These are phyloP conservation scores for Sitodiplosis mosellana DNA, from an alignment of 1,140 invertebrate species.

Conservation along the genomic window DNA sequence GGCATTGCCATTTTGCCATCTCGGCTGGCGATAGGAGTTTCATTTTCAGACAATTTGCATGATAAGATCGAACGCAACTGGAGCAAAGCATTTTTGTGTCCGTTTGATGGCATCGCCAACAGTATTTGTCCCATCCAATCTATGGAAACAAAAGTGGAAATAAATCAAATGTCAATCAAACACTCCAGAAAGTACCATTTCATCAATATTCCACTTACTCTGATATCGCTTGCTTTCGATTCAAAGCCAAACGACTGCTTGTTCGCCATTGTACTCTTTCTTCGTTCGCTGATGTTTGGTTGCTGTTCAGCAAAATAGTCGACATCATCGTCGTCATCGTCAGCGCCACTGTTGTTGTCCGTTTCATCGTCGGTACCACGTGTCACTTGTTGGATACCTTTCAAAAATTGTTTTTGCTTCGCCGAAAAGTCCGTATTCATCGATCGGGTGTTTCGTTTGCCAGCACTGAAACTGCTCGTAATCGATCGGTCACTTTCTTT, in stretches of 20 bases:
- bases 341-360: neutral
- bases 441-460: constrained; percentile 25
- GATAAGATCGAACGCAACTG: constrained; percentile 70
- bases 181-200: neutral
- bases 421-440: constrained; percentile 36
- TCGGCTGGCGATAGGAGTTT: constrained; percentile 28
- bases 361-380: constrained; percentile 2
- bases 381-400: constrained; percentile 16
- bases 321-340: constrained; percentile 1
- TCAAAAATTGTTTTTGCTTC: constrained; percentile 34
- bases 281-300: no score
- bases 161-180: neutral
- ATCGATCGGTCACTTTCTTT: no score
- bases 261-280: no score
- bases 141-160: constrained; percentile 1
- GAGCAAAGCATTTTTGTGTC: constrained; percentile 40
- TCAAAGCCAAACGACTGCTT: no score
- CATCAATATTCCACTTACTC: neutral
- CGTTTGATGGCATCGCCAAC: constrained; percentile 72
- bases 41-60: constrained; percentile 50
- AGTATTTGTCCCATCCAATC: constrained; percentile 51
- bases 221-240: neutral
- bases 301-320: neutral
- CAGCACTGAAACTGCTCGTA: no score
- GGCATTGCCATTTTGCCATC: constrained; percentile 59